phyloP scores from a whole-genome alignment of 2,113 vertebrate species.

The Gymnogyps californianus region DNA sequence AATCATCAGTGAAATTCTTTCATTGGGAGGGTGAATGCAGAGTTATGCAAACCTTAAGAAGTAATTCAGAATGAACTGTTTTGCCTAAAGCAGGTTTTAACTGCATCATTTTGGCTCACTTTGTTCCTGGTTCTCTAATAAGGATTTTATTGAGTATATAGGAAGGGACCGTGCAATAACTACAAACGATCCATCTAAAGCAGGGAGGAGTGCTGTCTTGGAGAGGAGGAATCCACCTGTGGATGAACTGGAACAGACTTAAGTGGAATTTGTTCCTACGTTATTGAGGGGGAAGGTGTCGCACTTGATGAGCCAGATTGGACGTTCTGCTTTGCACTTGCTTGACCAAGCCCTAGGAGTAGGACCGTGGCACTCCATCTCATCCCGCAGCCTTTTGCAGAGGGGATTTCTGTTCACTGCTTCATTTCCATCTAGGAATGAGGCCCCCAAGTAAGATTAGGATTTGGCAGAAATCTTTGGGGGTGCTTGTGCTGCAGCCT shows the following conservation, averaged over 20 bases:
- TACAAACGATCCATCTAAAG: rapidly evolving
- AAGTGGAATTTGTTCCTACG: neutral
- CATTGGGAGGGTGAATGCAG: neutral
- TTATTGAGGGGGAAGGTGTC: neutral
- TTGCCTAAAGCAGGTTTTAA: neutral
- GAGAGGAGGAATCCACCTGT: neutral
- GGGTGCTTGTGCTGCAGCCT: neutral
- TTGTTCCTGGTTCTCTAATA: neutral
- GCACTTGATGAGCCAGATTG: rapidly evolving
- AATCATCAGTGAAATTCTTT: neutral
- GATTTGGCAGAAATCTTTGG: neutral
- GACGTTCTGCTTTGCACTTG: rapidly evolving
- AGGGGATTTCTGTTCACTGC: neutral
- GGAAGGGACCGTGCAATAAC: neutral
- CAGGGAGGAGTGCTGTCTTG: neutral
- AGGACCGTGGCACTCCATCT: neutral
- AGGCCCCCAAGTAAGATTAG: neutral
- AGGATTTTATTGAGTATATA: neutral
- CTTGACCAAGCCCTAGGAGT: neutral
- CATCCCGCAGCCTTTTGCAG: rapidly evolving
- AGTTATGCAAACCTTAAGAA: neutral
- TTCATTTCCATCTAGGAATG: neutral
- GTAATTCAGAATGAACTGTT: neutral
- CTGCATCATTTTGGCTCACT: rapidly evolving
- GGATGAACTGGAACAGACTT: neutral